Percentiles rank a stretch among this genome's conserved stretches.
phyloP scores from a whole-genome alignment of 2,888 invertebrate genomes.

The Pyrrhia umbra region DNA sequence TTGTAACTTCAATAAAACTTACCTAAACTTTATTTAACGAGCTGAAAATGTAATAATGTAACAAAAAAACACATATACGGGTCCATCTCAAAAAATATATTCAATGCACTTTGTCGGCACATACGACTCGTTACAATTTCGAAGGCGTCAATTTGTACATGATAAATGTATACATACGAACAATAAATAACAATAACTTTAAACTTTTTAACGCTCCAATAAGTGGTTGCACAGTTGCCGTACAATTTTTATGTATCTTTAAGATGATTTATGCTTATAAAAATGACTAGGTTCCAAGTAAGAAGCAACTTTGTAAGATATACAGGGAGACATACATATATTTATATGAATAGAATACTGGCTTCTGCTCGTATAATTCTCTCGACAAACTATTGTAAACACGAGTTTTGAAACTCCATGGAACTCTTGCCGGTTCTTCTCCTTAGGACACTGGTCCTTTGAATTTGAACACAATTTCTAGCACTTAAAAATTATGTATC shows the following conservation, averaged over 20 bases:
- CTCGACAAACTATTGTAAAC: too few relatives aligned
- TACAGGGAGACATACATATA: too few relatives aligned
- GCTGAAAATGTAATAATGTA: constrained; percentile 1
- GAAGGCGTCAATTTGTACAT: constrained; percentile 74
- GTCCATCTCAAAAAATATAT: constrained; percentile 29
- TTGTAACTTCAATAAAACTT: too few relatives aligned
- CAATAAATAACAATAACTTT: constrained; percentile 66
- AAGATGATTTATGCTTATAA: constrained; percentile 27
- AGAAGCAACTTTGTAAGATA: background rate
- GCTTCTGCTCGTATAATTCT: too few relatives aligned
- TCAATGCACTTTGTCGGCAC: constrained; percentile 45
- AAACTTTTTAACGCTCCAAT: constrained; percentile 57
- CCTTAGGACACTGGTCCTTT: too few relatives aligned
- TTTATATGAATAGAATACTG: too few relatives aligned
- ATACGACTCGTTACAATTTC: constrained; percentile 63
- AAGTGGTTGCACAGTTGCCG: constrained; percentile 31
- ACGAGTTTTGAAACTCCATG: too few relatives aligned
- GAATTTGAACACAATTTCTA: too few relatives aligned
- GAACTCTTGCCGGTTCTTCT: too few relatives aligned
- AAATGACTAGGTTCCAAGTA: constrained; percentile 7
- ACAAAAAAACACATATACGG: constrained; percentile 8
- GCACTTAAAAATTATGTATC: too few relatives aligned
- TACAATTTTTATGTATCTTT: constrained; percentile 40
- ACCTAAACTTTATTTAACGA: too few relatives aligned
- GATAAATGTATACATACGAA: constrained; percentile 66